Base-by-base conservation (phyloP, 2,888 invertebrate genomes). In the Apamea sordens region DNA sequence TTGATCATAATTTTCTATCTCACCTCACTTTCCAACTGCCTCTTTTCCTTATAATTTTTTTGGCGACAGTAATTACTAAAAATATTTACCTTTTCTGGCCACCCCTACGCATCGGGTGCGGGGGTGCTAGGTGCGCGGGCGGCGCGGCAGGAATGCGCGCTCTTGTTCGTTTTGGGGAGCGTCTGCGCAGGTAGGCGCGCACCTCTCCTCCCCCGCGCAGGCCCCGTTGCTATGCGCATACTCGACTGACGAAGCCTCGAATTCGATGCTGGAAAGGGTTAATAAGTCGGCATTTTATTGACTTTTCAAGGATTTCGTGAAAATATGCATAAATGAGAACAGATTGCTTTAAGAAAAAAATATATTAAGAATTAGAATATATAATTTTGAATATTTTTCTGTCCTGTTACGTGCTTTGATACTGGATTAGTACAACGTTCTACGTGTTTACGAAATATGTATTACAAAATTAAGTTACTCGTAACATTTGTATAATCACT, bases 91-190 rank as follows among this genome's bases (percentile, higher is more conserved):
- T 59, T n/a, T 59, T 0, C 21, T 59, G 32, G 85, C 47, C 93
- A 94, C 89, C 95, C 95, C 95, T 94, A 88, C 56, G 80, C 61
- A 77, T 77, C 80, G 82, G 87, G 89, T 83, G 89, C 86, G 78
- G 83, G 85, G 88, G 88, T 83, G 90, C 85, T 88, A 89, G 89
- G 92, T 89, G 94, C 91, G 93, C 92, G 90, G 93, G 89, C 83
- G 88, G 91, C 91, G 94, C 89, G 91, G 93, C 92, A 93, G 96
- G 96, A 96, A 96, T 96, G 96, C 95, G 91, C 94, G 89, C 94
- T 96, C 96, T 97, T 96, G 95, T 95, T 96, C 96, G 94, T 96
- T 97, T 97, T 97, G 96, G 96, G 94, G 94, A 94, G 94, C 96
- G 96, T 95, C 95, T 92, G 96, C 95, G 96, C 96, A 96, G 96